Base-by-base conservation (phyloP, 2,888 invertebrate species). In the Byasa hedistus region DNA sequence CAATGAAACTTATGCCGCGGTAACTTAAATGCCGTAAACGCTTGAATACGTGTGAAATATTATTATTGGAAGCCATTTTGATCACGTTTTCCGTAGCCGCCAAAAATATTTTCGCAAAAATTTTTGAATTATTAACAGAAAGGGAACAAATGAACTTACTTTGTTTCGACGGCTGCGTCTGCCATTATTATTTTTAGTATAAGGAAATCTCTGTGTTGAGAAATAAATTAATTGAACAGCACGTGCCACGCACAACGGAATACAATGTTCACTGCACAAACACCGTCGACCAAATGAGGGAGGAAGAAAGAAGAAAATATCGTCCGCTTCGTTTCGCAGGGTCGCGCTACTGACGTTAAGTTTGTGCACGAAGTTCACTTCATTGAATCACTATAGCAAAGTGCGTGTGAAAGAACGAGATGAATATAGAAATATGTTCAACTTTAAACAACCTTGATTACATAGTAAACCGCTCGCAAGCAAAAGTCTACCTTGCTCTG, bases 81-180 rank as follows among this genome's bases (percentile, higher is more conserved):
- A 86, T 89, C 88, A 87, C 85, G 87, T 85, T 85, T 83, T 73
- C 73, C 71, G 74, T 83, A 85, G 86, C 90, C 91, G 91, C 91
- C 90, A 91, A 91, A 91, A 87, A 73, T 79, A 75, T 72, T 73
- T 73, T 70, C 70, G 68, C 69, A 62, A 61, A 68, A 79, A 79
- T 77, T 69, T 75, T 71, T 56, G 32, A 57, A 69, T 67, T 74
- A 72, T 65, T 76, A 68, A 78, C 71, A 72, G 67, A 80, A 77
- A 71, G 69, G 68, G 55, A 61, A 72, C 24, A 71, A 73, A 75
- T 73, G 71, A 80, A 94, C 94, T 94, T 92, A 94, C 95, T 93
- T 94, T 83, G 92, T 93, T 83, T 94, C 93, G 72, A 93, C 90
- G 78, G 94, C 94, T 86, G 94, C 94, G 87, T 94, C 94, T 87